Evolutionary conservation across 1,140 invertebrate genomes (phyloP).

Genomic region (Pinna nobilis): DNA sequence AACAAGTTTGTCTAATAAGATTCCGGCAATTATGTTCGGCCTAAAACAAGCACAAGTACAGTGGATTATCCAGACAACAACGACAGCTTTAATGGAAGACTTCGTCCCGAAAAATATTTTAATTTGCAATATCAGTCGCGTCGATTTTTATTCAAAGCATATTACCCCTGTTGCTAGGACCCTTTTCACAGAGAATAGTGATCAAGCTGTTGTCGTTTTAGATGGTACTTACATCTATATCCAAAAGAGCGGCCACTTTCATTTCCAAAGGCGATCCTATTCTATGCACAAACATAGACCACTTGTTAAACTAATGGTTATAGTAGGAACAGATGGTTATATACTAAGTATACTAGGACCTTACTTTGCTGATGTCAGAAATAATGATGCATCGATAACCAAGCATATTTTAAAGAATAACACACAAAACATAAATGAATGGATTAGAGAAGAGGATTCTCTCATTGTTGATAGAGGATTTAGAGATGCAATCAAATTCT

Average conservation of each 20-base stretch:
- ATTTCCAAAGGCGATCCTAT: constrained; percentile 13
- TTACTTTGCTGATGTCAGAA: constrained; percentile 9
- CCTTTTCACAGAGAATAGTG: neutral
- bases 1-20: too few relatives aligned
- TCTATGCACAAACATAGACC: constrained; percentile 14
- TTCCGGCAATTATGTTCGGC: too few relatives aligned
- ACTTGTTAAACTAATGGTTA: constrained; percentile 27
- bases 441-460: constrained; percentile 1
- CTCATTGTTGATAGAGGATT: constrained; percentile 10
- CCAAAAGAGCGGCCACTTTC: constrained; percentile 4
- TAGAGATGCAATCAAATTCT: constrained; percentile 4
- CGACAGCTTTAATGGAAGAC: too few relatives aligned
- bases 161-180: neutral
- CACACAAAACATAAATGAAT: neutral
- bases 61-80: too few relatives aligned
- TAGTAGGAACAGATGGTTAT: constrained; percentile 24
- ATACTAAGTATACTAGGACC: constrained; percentile 20
- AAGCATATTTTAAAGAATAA: constrained; percentile 7
- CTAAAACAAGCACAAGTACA: too few relatives aligned
- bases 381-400: constrained; percentile 17
- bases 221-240: constrained; percentile 26
- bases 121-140: too few relatives aligned
- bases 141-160: too few relatives aligned
- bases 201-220: constrained; percentile 14
- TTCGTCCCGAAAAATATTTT: too few relatives aligned